Percentiles rank a stretch among this genome's conserved stretches.
Conservation (phyloP, 2,888 invertebrate genomes). For the Galerucella calmariensis region DNA sequence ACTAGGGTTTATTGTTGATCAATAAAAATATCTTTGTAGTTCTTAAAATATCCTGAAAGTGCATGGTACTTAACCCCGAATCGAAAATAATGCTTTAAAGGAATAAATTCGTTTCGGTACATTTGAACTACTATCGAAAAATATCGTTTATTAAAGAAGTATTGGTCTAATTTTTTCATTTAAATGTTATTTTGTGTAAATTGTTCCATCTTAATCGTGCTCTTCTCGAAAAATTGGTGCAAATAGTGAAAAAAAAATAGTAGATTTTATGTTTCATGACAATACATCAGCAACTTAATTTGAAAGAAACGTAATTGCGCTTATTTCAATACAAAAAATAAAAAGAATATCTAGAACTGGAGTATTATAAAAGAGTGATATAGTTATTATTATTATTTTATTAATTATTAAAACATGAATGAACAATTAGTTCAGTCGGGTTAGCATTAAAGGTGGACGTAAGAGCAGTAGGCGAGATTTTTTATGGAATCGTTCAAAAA, state of each 20-base stretch:
- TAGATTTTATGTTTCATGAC: conserved; percentile 57
- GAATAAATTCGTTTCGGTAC: not conserved
- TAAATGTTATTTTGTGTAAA: conserved; percentile 23
- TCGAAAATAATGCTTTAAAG: no score
- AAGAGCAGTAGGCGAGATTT: no score
- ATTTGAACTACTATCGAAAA: conserved; percentile 7
- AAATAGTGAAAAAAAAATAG: conserved; percentile 41
- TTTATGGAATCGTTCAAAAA: no score
- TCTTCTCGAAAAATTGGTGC: conserved; percentile 34
- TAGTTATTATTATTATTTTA: conserved; percentile 46
- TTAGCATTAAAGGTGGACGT: no score
- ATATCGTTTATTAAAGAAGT: not conserved
- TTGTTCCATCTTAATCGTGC: not conserved
- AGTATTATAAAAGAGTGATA: conserved; percentile 59
- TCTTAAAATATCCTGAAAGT: no score
- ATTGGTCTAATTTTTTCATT: conserved; percentile 3
- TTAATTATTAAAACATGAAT: conserved; percentile 34
- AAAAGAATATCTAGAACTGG: conserved; percentile 44
- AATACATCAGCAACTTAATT: conserved; percentile 53
- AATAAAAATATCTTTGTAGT: no score
- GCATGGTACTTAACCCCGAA: no score
- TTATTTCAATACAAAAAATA: conserved; percentile 36
- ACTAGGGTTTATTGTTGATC: no score
- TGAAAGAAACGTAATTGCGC: conserved; percentile 48
- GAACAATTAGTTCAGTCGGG: conserved; percentile 41